Evolutionary conservation across 2,888 invertebrate species (phyloP).

Genomic region (Cryptosula pallasiana): DNA sequence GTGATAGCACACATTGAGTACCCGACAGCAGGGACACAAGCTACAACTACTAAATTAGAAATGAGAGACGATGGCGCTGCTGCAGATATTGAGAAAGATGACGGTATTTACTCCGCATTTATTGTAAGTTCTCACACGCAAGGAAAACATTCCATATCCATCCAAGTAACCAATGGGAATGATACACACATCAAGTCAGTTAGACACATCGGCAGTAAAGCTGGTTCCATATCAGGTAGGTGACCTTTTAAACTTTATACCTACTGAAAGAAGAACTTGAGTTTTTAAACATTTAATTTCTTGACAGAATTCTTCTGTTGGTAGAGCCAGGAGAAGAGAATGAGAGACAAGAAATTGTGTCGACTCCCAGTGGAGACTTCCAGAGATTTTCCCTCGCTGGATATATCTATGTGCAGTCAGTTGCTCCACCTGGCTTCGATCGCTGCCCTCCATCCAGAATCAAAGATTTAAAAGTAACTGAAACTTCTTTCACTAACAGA

Average conservation of each 20-base stretch:
- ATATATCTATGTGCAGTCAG: not conserved
- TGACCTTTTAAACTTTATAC: too few species aligned
- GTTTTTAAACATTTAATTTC: not conserved
- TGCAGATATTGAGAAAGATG: constrained; percentile 24
- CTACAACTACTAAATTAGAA: not conserved
- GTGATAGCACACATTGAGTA: constrained; percentile 20
- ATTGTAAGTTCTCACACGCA: not conserved
- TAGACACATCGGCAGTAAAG: not conserved
- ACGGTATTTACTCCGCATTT: constrained; percentile 24
- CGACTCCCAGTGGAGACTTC: not conserved
- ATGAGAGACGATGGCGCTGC: constrained; percentile 25
- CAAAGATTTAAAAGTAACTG: constrained; percentile 15
- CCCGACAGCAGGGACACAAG: not conserved
- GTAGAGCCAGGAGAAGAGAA: not conserved
- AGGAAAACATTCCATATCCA: not conserved
- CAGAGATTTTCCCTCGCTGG: constrained; percentile 20
- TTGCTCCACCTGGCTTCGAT: constrained; percentile 5
- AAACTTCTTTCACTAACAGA: not conserved
- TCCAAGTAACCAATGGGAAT: not conserved
- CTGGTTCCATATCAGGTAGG: constrained; percentile 9
- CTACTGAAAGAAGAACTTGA: too few species aligned
- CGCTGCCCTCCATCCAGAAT: constrained; percentile 15
- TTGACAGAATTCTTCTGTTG: not conserved
- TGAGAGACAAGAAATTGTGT: not conserved
- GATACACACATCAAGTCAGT: constrained; percentile 4